Evolutionary conservation across 2,888 invertebrate species (phyloP), one percentile per base, ranked within the genome.

Genomic region (Villa cingulata): DNA sequence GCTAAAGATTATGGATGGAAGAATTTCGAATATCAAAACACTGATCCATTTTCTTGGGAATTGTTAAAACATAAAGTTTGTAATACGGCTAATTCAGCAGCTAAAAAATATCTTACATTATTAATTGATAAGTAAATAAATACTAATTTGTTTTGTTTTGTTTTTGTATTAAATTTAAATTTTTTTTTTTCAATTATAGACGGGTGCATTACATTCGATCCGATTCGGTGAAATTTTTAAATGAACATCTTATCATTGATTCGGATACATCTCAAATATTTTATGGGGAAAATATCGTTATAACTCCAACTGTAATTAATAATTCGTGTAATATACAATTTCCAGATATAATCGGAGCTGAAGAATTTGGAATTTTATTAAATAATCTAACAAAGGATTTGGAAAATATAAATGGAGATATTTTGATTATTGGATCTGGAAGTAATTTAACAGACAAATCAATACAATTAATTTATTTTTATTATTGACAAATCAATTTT

Each of bases 341-440:
- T 37, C 37, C 37, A 16, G n/a, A 41, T 7, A 29, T 41, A 16
- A 23, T 46, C 14, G 46, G 46, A 16, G 41, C 46, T 20, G 29
- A 37, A 16, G 17, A 37, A 5, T 37, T 19, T 23, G 46, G 46
- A 23, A 10, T 46, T 16, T 29, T 46, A 15, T 37, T 32, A 15
- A 37, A 23, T 9, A n/a, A n/a, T n/a, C n/a, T n/a, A n/a, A n/a
- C n/a, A n/a, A n/a, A n/a, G n/a, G 46, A 46, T 29, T 42, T 46
- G n/a, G 10, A 41, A 14, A 37, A 36, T 36, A 19, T 46, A 9
- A 4, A 17, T 12, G 46, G 46, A 4, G n/a, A 29, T 6, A 41
- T 41, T 41, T 27, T 46, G n/a, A 27, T 46, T 2, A 12, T 37
- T 37, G 46, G 46, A 17, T 37, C 23, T 12, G 27, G 18, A 41